Evolutionary conservation across 2,113 vertebrate genomes (phyloP).

Genomic region (Tragelaphus imberbis): DNA sequence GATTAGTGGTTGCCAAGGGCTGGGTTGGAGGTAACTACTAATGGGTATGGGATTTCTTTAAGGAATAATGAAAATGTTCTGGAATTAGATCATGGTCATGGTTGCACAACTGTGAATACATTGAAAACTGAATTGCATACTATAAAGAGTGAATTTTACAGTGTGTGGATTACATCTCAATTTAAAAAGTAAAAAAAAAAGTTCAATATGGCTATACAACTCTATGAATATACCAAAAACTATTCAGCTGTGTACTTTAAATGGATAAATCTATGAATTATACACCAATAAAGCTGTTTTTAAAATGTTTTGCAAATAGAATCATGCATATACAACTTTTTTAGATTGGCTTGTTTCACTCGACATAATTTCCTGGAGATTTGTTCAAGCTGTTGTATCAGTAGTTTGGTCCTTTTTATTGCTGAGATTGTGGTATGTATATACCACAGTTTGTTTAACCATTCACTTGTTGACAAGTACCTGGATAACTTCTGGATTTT

Average conservation of each 20-base stretch:
- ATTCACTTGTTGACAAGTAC: background rate
- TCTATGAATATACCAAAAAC: background rate
- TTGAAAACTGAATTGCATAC: no score
- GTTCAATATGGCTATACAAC: background rate
- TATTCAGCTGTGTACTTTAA: background rate
- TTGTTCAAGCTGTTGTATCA: background rate
- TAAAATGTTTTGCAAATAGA: background rate
- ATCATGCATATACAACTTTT: background rate
- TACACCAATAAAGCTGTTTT: background rate
- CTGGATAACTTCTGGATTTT: background rate
- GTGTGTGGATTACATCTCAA: background rate
- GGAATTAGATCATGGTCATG: no score
- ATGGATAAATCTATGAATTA: background rate
- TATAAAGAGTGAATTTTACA: background rate
- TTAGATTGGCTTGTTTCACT: background rate
- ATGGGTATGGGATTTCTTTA: no score
- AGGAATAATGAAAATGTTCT: no score
- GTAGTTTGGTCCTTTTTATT: background rate
- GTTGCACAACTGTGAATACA: no score
- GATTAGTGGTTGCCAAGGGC: no score
- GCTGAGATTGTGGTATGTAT: background rate
- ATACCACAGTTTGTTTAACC: background rate
- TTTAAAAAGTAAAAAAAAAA: background rate
- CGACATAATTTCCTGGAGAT: background rate
- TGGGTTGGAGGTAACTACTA: no score